Conservation (phyloP, 2,888 invertebrate genomes). For the Drosophila gaucha region DNA sequence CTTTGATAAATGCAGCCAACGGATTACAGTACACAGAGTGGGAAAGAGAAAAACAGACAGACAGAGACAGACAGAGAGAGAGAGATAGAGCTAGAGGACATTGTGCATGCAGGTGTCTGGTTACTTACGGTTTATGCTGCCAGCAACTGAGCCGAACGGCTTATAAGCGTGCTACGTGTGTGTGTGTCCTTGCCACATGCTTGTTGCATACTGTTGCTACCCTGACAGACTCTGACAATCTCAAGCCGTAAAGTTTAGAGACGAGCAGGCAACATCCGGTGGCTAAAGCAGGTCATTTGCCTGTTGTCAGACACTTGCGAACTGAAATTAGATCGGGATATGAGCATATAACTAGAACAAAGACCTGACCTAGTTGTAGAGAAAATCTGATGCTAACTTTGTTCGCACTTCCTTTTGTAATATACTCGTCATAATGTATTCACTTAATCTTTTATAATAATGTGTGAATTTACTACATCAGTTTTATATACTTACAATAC, state of each 20-base stretch:
- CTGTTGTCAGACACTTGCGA: conserved; percentile 3
- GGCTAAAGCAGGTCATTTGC: conserved; percentile 3
- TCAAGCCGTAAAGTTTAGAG: conserved; percentile 24
- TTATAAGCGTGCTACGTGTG: conserved; percentile 9
- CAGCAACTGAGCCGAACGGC: conserved; percentile 28
- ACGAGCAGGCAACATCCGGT: conserved; percentile 19
- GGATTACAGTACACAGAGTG: conserved; percentile 36
- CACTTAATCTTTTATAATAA: background rate
- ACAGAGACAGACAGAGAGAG: background rate
- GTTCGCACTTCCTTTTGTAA: too few species aligned
- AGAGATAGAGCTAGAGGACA: background rate
- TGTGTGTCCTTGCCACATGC: conserved; percentile 28
- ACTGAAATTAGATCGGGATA: conserved; percentile 8
- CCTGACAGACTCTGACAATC: conserved; percentile 18
- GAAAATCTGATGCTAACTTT: too few species aligned
- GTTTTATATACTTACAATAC: background rate
- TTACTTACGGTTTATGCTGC: conserved; percentile 21
- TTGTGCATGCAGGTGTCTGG: conserved; percentile 31
- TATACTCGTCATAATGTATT: too few species aligned
- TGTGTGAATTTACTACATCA: background rate
- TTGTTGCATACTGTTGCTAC: conserved; percentile 16
- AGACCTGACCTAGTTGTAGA: background rate
- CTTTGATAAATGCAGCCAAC: conserved; percentile 44
- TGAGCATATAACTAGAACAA: background rate
- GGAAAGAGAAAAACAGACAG: background rate